Base-by-base conservation (phyloP, 2,113 vertebrate species). In the Glaucomys volans region DNA sequence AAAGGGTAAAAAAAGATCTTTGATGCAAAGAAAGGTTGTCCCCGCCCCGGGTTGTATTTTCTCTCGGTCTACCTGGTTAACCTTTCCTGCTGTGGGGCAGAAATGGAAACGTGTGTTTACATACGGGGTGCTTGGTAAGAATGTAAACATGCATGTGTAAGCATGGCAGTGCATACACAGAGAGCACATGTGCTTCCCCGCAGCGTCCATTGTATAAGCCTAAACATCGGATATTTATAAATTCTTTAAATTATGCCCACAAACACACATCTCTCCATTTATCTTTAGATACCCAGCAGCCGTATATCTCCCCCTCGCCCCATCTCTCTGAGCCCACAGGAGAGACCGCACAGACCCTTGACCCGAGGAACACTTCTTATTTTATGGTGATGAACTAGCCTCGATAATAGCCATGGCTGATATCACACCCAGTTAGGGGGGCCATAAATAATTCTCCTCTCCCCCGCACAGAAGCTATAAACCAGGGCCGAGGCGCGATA, bases 341-440 rank as follows among this genome's bases (percentile, higher is more conserved):
- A 98, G 97, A 95, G 91, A 98, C 92, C 89, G 97, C 96, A 66
- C 97, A 92, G 98, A 98, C 98, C 98, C 71, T 90, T 97, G 98
- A 98, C 98, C 98, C 94, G 85, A 97, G 0, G 40, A 97, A 72
- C 95, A 92, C 81, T 97, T 98, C 97, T 98, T 98, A 98, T 98
- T 98, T 99, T 98, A 98, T 98, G 97, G 91, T 98, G 98, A 98
- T 98, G 97, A 98, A 98, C 97, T 98, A 85, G 97, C 93, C 88
- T 97, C 98, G 93, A 98, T 98, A 98, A 98, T 98, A 97, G 97
- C 97, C 93, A 79, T 86, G 96, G 87, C 95, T 98, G 98, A 98
- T 98, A 98, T 98, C 97, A 98, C 97, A 92, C 97, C 97, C 94
- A 98, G 98, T 97, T 98, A 98, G 97, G 97, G 98, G 97, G 97